Conservation (phyloP, 2,888 invertebrate genomes). For the Ligdia adustata region DNA sequence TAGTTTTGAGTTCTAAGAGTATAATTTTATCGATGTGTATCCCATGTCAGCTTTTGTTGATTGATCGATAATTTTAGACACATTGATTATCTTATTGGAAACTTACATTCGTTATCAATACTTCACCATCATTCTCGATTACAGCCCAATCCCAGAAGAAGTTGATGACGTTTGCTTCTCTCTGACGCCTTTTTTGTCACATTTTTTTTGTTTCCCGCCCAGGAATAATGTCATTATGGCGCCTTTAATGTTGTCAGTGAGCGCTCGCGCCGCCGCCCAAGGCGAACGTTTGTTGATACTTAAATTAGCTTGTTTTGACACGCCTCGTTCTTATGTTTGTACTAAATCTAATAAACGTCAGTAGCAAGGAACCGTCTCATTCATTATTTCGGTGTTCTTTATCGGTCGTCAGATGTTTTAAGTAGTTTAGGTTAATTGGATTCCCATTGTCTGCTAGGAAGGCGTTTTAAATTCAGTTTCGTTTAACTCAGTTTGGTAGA, state of each 20-base stretch:
- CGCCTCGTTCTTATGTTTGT: constrained; percentile 82
- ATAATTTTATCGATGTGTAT: no score
- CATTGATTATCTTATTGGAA: no score
- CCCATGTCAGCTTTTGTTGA: no score
- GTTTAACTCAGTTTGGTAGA: constrained; percentile 17
- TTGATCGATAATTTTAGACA: no score
- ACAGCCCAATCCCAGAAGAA: no score
- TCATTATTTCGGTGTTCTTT: constrained; percentile 62
- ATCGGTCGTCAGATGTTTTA: constrained; percentile 53
- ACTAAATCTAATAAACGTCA: constrained; percentile 82
- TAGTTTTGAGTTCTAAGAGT: no score
- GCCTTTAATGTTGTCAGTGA: constrained; percentile 83
- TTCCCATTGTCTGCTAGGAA: constrained; percentile 33
- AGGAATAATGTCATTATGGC: constrained; percentile 83
- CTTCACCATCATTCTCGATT: no score
- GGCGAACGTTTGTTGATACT: constrained; percentile 84
- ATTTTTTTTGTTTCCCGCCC: constrained; percentile 76
- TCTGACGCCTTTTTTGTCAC: constrained; percentile 65
- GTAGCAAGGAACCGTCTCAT: constrained; percentile 66
- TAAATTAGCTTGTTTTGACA: constrained; percentile 84
- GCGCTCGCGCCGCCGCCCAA: constrained; percentile 76
- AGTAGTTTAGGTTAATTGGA: constrained; percentile 47
- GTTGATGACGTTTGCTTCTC: constrained; percentile 33
- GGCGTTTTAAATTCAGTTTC: constrained; percentile 4
- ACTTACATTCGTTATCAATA: no score